Percentiles rank a stretch among this genome's conserved stretches.
These are phyloP conservation scores for Caenorhabditis drosophilae DNA, from an alignment of 2,888 invertebrate genomes.

Conservation along the genomic window DNA sequence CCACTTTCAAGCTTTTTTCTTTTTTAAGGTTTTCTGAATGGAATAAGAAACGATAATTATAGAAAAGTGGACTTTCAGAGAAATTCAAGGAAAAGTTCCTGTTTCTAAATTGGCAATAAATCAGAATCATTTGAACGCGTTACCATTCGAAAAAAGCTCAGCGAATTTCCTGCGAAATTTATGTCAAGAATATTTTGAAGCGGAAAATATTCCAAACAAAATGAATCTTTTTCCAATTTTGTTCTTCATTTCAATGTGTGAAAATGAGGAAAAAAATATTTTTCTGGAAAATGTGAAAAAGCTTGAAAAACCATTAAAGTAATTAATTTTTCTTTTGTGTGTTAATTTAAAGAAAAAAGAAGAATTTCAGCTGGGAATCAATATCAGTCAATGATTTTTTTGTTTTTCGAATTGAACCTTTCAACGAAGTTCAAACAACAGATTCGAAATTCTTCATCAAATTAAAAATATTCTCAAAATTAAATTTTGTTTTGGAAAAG, in stretches of 20 bases:
- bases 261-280: background rate
- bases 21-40: constrained; percentile 29
- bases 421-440: constrained; percentile 28
- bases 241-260: background rate
- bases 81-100: constrained; percentile 14
- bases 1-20: constrained; percentile 16
- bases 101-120: constrained; percentile 12
- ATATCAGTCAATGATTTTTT: constrained; percentile 8
- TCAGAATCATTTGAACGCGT: constrained; percentile 10
- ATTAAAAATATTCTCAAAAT: constrained; percentile 8
- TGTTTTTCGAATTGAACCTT: constrained; percentile 11
- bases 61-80: constrained; percentile 6
- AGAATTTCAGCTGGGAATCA: background rate
- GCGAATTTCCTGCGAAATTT: constrained; percentile 23
- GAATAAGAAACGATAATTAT: no score
- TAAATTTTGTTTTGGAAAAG: constrained; percentile 18
- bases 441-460: constrained; percentile 17
- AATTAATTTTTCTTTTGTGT: background rate
- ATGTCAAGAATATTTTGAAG: constrained; percentile 14
- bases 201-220: background rate
- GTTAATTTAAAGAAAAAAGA: background rate
- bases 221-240: background rate
- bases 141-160: constrained; percentile 16
- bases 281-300: background rate
- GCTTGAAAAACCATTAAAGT: background rate